Conservation (phyloP, 1,140 invertebrate species). For the Apocrypta bakeri region DNA sequence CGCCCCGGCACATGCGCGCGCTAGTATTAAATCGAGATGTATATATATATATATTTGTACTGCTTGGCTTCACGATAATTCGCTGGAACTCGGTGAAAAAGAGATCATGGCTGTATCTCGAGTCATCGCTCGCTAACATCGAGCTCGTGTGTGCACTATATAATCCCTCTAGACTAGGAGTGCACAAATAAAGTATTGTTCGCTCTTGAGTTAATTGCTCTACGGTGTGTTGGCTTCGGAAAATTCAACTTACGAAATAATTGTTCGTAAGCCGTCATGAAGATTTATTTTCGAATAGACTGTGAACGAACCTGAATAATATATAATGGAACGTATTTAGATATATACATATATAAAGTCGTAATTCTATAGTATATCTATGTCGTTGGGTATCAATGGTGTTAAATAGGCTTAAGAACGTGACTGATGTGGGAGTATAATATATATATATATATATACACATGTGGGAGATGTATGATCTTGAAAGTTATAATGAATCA, state of each 20-base stretch:
- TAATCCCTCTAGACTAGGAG: neutral
- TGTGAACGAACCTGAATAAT: neutral
- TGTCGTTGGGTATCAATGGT: neutral
- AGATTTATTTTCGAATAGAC: neutral
- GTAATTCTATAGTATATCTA: neutral
- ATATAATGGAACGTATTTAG: neutral
- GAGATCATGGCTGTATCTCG: conserved; percentile 32
- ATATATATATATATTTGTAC: neutral
- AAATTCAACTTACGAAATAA: neutral
- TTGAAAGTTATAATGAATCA: neutral
- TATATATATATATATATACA: neutral
- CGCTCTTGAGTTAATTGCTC: conserved; percentile 1
- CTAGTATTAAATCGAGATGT: neutral
- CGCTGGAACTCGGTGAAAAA: neutral
- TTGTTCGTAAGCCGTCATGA: neutral
- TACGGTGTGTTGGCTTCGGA: neutral
- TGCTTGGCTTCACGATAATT: neutral
- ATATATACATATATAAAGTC: too few relatives aligned
- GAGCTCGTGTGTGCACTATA: neutral
- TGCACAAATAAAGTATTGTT: conserved; percentile 36
- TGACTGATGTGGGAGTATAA: neutral
- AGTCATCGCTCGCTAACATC: conserved; percentile 7
- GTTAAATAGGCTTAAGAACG: neutral
- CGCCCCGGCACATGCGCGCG: too few relatives aligned
- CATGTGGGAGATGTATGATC: neutral